phyloP scores from a whole-genome alignment of 2,113 vertebrate species.

The Engraulis encrasicolus region DNA sequence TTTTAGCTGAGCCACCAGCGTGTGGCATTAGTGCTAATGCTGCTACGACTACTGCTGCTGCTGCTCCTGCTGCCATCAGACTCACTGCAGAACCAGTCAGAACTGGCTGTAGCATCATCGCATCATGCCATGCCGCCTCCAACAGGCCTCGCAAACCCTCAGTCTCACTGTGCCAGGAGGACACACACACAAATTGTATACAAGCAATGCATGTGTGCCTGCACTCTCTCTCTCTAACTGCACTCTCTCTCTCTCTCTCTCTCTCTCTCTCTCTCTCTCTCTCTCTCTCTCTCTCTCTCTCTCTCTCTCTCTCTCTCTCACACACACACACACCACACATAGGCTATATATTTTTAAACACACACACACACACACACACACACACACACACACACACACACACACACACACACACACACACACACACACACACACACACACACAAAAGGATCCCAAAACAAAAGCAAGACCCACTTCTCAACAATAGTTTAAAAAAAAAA shows the following conservation, averaged over 20 bases:
- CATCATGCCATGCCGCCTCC: too few species aligned
- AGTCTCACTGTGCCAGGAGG: not conserved
- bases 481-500: not conserved
- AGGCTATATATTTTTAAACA: too few species aligned
- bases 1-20: slow-evolving; percentile 53
- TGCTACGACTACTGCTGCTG: too few species aligned
- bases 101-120: slow-evolving; percentile 48
- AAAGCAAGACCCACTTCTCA: not conserved
- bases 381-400: slow-evolving; percentile 16
- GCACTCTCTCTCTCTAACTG: too few species aligned
- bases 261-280: too few species aligned
- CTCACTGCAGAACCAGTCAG: slow-evolving; percentile 50
- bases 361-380: not conserved
- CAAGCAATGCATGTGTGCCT: slow-evolving; percentile 3
- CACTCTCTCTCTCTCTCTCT: too few species aligned
- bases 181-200: slow-evolving; percentile 16
- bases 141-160: slow-evolving; percentile 33
- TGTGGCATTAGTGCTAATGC: slow-evolving; percentile 32
- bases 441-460: not conserved
- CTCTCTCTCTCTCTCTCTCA: too few species aligned
- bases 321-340: not conserved
- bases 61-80: slow-evolving; percentile 11
- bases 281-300: too few species aligned
- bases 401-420: slow-evolving; percentile 17
- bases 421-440: slow-evolving; percentile 35